Evolutionary conservation across 2,797 vertebrate species (phyloP).

Genomic region (Anabacerthia variegaticeps): DNA sequence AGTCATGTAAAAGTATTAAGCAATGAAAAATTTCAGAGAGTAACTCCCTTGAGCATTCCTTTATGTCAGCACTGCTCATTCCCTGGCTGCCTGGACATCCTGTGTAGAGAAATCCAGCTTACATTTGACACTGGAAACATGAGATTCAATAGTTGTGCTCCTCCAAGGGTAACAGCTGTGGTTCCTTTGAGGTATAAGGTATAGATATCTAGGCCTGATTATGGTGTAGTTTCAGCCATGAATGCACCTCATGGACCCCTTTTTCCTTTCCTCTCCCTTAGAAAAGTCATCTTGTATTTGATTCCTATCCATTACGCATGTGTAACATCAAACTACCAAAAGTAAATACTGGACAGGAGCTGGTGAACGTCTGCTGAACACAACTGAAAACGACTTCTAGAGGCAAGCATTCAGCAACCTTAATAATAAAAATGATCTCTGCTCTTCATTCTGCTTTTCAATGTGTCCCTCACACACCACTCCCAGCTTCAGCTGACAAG

Average conservation of each 20-base stretch:
- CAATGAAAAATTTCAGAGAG: not conserved
- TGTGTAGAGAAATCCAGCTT: not conserved
- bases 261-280: not conserved
- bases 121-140: not conserved
- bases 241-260: not conserved
- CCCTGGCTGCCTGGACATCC: not conserved
- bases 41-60: not conserved
- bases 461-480: not conserved
- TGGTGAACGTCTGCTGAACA: not conserved
- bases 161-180: not conserved
- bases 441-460: not conserved
- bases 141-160: not conserved
- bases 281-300: not conserved
- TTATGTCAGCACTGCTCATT: not conserved
- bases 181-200: not conserved
- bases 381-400: not conserved
- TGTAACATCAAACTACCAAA: not conserved
- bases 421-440: not conserved
- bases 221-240: not conserved
- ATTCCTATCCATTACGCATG: not conserved
- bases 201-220: not conserved
- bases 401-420: not conserved
- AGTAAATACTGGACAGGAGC: not conserved
- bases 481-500: not conserved
- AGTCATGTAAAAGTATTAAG: not conserved